These are phyloP conservation scores for Leptodirus hochenwartii DNA, from an alignment of 2,888 invertebrate genomes.

Conservation along the genomic window DNA sequence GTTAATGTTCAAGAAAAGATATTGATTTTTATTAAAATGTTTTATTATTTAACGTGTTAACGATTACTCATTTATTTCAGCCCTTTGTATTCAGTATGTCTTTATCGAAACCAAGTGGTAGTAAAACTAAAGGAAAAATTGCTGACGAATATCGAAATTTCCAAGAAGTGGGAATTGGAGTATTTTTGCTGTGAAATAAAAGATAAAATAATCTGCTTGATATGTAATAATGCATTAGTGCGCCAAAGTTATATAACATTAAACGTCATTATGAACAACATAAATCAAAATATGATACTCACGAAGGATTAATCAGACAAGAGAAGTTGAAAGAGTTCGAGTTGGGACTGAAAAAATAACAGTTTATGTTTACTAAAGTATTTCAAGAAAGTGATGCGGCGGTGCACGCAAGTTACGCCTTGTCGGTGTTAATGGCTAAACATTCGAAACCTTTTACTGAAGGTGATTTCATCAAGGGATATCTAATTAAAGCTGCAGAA, in stretches of 20 bases:
- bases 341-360: constrained; percentile 13
- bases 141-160: no score
- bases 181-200: constrained; percentile 6
- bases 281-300: constrained; percentile 14
- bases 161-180: constrained; percentile 5
- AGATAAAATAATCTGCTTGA: constrained; percentile 5
- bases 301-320: constrained; percentile 13
- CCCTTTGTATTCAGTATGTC: constrained; percentile 7
- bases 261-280: constrained; percentile 12
- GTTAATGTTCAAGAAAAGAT: constrained; percentile 6
- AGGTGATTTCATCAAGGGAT: constrained; percentile 13
- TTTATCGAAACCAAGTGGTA: constrained; percentile 6
- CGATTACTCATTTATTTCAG: constrained; percentile 7
- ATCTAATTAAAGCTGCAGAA: constrained; percentile 12
- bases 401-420: constrained; percentile 13
- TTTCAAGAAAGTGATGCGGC: constrained; percentile 11
- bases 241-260: constrained; percentile 12
- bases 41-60: constrained; percentile 5
- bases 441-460: constrained; percentile 13
- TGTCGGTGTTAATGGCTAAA: constrained; percentile 13
- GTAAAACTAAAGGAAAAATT: constrained; percentile 6
- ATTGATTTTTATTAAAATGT: constrained; percentile 3
- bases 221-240: constrained; percentile 7
- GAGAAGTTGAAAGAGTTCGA: constrained; percentile 13
- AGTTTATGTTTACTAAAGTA: constrained; percentile 12